Conservation (phyloP, 2,888 invertebrate species). For the Papilio elwesi region DNA sequence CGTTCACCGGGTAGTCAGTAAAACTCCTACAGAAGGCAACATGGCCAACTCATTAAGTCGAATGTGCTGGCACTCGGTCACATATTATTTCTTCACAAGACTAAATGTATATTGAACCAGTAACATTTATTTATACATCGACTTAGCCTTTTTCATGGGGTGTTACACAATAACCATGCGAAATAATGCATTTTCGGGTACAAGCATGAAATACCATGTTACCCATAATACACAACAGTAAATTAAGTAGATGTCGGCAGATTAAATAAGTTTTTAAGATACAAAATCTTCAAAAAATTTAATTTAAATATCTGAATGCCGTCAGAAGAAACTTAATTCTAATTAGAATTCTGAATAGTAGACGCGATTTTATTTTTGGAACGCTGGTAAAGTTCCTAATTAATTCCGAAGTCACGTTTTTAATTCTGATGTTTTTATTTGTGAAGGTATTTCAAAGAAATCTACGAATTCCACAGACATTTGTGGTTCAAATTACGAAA, state of each 20-base stretch:
- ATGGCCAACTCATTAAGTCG: too few species aligned
- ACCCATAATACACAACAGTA: not conserved
- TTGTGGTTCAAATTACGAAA: not conserved
- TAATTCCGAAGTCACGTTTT: slow-evolving; percentile 16
- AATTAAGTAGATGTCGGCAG: not conserved
- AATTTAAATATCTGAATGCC: slow-evolving; percentile 12
- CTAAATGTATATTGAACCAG: too few species aligned
- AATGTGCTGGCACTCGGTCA: too few species aligned
- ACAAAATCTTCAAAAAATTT: not conserved
- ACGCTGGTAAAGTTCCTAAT: slow-evolving; percentile 19
- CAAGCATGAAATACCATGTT: too few species aligned
- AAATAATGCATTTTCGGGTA: too few species aligned
- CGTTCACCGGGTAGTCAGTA: too few species aligned
- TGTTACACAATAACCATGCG: too few species aligned
- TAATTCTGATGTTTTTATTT: slow-evolving; percentile 10
- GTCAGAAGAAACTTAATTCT: slow-evolving; percentile 21
- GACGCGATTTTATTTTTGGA: slow-evolving; percentile 13
- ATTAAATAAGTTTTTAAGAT: not conserved
- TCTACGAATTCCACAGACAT: not conserved
- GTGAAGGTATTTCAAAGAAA: not conserved
- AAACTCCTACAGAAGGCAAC: too few species aligned
- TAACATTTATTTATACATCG: too few species aligned
- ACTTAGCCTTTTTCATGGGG: too few species aligned
- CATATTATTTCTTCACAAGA: too few species aligned
- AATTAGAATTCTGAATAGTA: slow-evolving; percentile 16